These are phyloP conservation scores for Sitta europaea DNA, from an alignment of 2,113 vertebrate genomes.

Conservation along the genomic window DNA sequence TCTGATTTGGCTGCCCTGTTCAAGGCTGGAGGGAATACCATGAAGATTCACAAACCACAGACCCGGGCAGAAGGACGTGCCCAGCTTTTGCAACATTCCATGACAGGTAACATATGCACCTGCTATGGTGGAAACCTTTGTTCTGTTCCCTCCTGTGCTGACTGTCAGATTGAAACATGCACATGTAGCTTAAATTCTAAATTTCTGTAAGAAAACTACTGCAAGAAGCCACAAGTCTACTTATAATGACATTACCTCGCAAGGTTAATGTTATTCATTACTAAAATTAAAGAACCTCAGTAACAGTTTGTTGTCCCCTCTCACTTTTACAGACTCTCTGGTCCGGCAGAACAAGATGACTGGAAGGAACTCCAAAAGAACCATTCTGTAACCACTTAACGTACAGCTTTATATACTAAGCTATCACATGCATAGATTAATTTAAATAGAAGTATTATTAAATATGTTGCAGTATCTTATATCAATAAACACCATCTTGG, in stretches of 20 bases:
- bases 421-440: background rate
- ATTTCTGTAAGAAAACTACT: background rate
- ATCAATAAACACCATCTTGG: background rate
- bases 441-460: background rate
- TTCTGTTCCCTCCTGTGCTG: background rate
- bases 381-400: background rate
- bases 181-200: background rate
- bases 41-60: background rate
- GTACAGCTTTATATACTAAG: background rate
- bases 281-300: background rate
- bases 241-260: fast-evolving
- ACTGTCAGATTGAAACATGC: background rate
- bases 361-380: background rate
- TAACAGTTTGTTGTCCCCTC: background rate
- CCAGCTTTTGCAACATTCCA: background rate
- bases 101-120: background rate
- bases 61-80: background rate
- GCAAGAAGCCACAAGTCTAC: background rate
- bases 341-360: background rate
- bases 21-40: background rate
- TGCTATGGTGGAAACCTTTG: background rate
- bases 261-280: background rate
- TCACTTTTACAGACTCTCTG: background rate
- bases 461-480: background rate
- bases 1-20: background rate